A percentile compares a stretch with the other conserved stretches of the same genome.
phyloP scores from a whole-genome alignment of 2,888 invertebrate genomes.

The Drosophila ustulata region DNA sequence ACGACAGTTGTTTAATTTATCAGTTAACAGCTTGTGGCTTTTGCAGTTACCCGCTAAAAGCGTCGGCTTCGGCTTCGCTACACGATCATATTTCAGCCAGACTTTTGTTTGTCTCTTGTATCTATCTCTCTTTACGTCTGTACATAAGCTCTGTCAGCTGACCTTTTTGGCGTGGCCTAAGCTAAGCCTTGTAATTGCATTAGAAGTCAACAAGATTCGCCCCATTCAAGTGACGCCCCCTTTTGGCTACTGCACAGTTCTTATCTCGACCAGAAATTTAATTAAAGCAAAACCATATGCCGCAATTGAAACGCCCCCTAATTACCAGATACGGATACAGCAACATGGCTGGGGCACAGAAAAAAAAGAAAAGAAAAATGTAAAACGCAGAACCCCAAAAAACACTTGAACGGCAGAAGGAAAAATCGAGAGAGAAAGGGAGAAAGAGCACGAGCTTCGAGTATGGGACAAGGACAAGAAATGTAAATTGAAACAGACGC shows the following conservation, averaged over 20 bases:
- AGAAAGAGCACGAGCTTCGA: neutral
- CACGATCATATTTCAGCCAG: conserved; percentile 49
- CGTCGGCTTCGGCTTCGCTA: conserved; percentile 26
- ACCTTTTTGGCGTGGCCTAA: conserved; percentile 36
- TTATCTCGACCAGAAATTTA: conserved; percentile 66
- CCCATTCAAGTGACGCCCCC: conserved; percentile 18
- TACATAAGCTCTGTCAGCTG: conserved; percentile 3
- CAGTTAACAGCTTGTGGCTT: conserved; percentile 72
- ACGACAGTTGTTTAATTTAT: conserved; percentile 77
- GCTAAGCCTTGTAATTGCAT: conserved; percentile 16
- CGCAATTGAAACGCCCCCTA: conserved; percentile 68
- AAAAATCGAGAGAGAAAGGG: conserved; percentile 21
- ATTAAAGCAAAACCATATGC: conserved; percentile 74
- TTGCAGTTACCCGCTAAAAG: conserved; percentile 60
- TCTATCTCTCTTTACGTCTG: neutral
- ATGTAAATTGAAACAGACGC: conserved; percentile 57
- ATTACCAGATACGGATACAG: conserved; percentile 46
- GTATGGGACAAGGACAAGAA: conserved; percentile 17
- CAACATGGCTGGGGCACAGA: conserved; percentile 1
- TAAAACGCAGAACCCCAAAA: conserved; percentile 33
- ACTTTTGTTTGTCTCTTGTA: neutral
- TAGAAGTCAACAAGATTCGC: neutral
- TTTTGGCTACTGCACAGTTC: conserved; percentile 13
- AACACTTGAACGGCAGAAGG: conserved; percentile 61
- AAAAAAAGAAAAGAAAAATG: conserved; percentile 10